phyloP scores from a whole-genome alignment of 1,140 invertebrate species.

The Muscidifurax raptorellus region DNA sequence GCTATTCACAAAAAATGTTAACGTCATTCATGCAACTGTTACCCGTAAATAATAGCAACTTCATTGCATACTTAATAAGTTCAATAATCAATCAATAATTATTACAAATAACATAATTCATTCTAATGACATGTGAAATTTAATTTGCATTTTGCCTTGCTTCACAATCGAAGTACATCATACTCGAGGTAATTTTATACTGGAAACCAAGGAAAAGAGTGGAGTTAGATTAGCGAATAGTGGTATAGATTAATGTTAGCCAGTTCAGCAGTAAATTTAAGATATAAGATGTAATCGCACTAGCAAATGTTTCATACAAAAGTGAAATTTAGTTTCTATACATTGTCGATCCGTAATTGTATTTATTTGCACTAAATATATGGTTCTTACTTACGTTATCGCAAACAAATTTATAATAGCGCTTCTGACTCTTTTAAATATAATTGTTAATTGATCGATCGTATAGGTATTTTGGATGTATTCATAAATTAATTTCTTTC shows the following conservation, averaged over 20 bases:
- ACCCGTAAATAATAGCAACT: too few relatives aligned
- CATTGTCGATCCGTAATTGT: conserved; percentile 17
- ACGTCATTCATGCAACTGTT: not conserved
- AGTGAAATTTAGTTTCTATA: conserved; percentile 9
- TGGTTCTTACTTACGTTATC: not conserved
- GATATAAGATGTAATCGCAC: not conserved
- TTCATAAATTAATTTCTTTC: conserved; percentile 29
- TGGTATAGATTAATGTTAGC: conserved; percentile 8
- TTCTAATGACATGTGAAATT: conserved; percentile 35
- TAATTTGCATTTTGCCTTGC: conserved; percentile 59
- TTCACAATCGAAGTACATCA: conserved; percentile 65
- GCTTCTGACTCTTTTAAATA: not conserved
- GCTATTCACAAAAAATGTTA: not conserved
- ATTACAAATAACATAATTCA: not conserved
- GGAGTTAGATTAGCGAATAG: conserved; percentile 42
- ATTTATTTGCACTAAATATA: conserved; percentile 11
- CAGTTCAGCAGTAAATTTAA: conserved; percentile 28
- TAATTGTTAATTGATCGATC: not conserved
- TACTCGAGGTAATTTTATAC: conserved; percentile 67
- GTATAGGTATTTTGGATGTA: not conserved
- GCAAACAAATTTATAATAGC: not conserved
- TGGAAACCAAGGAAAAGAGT: conserved; percentile 21
- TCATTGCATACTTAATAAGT: not conserved
- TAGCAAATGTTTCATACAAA: conserved; percentile 12
- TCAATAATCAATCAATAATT: not conserved